Evolutionary conservation across 2,797 vertebrate species (phyloP), one percentile per base, ranked within the genome.

Genomic region (Tiaroga cobitis): DNA sequence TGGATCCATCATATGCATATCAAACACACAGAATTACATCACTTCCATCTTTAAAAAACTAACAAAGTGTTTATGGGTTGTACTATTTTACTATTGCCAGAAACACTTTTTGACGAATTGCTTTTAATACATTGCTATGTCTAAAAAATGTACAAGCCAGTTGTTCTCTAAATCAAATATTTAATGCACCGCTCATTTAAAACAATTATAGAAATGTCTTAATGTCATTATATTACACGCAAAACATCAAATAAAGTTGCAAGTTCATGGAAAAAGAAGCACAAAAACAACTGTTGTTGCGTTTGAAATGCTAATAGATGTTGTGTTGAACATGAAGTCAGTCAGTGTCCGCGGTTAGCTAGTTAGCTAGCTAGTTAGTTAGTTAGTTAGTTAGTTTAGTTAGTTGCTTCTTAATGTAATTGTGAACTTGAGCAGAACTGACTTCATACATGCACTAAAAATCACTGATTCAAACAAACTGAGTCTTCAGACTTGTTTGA

Each of bases 141-240:
- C 24, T 6, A 1, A 0, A 21, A 13, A 51, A 32, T 21, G 0
- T 32, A 51, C 26, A 3, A 21, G 11, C 61, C 0, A 1, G 1
- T 5, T 39, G 3, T 15, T 3, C 54, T 18, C 54, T 2, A 5
- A n/a, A 77, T n/a, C 46, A 54, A 24, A 7, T 54, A n/a, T 59
- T 39, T 24, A 8, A 56, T 10, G 34, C 34, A 26, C 0, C 1
- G 24, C 75, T 77, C 34, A 2, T 77, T 41, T 16, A 61, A 61
- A 59, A 5, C 7, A 19, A n/a, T 37, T 32, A 54, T 34, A 34
- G 26, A 59, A 0, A 39, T 39, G 8, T n/a, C 10, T n/a, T 1
- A 9, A 18, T 76, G 21, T 37, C 72, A 24, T 37, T 56, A 8
- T 24, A 37, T 76, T 32, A 54, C 2, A 54, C 7, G 13, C 26